Evolutionary conservation across 2,888 invertebrate species (phyloP).

Genomic region (Synanthedon vespiformis): DNA sequence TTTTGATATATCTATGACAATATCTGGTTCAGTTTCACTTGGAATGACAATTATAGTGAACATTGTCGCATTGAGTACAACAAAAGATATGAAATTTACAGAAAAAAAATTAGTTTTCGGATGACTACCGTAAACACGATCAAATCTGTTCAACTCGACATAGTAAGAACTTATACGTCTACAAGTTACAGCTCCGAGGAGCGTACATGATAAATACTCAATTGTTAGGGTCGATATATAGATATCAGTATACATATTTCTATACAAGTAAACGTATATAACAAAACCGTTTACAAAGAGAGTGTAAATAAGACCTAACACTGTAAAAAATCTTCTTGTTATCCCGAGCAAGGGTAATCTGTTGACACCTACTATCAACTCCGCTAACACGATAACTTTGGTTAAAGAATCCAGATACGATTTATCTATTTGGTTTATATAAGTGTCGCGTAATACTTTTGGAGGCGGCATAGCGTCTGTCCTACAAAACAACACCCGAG

Average conservation of each 20-base stretch:
- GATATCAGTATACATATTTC: not conserved
- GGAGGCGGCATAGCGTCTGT: conserved; percentile 18
- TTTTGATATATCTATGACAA: not conserved
- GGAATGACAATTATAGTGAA: not conserved
- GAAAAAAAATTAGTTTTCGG: conserved; percentile 20
- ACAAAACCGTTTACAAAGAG: not conserved
- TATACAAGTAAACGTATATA: too few species aligned
- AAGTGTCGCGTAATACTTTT: conserved; percentile 28
- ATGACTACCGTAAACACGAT: conserved; percentile 24
- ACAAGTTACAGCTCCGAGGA: conserved; percentile 19
- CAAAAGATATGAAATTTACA: conserved; percentile 16
- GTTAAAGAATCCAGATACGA: conserved; percentile 26
- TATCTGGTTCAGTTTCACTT: not conserved
- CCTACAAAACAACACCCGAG: too few species aligned
- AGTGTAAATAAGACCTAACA: not conserved
- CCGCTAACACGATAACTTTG: conserved; percentile 22
- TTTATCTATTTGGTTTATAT: conserved; percentile 17
- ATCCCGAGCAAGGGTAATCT: conserved; percentile 21
- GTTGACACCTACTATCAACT: conserved; percentile 22
- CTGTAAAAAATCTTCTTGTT: not conserved
- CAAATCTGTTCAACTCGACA: conserved; percentile 27
- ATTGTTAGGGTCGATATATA: not conserved
- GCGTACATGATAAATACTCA: conserved; percentile 15
- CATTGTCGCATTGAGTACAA: not conserved
- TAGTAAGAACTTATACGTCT: conserved; percentile 25